Evolutionary conservation across 2,888 invertebrate species (phyloP), one percentile per base, ranked within the genome.

Genomic region (Apodemia duryi): DNA sequence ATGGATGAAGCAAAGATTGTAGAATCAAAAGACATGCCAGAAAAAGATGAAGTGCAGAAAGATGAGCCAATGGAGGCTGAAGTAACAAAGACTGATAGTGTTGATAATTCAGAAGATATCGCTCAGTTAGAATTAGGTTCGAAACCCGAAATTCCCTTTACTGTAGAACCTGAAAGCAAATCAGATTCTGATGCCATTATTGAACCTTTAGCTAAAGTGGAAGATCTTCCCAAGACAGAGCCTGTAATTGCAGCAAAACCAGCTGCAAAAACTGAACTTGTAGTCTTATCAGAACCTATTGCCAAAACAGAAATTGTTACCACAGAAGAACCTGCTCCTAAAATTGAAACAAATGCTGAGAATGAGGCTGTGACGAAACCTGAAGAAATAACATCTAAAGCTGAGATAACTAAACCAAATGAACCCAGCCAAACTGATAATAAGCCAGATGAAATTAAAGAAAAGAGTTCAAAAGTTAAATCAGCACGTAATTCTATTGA

Each of bases 401-500:
- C 13, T 10, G 57, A 63, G 10, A 66, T 41, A 46, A 65, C 28
- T 9, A 52, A 70, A 43, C 65, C 66, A 43, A 13, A 46, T 9
- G 63, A 65, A 52, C 54, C 57, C 11, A 68, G 68, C 49, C 63
- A 67, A 51, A 68, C 68, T 35, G 69, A 68, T 1, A 69, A 72
- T 35, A 72, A 74, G 63, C 67, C 68, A 62, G 60, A 66, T n/a
- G 77, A 77, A 69, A 65, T 35, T 29, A 68, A 68, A 51, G 11
- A 74, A 74, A 61, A 79, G 67, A 76, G 74, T 69, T 74, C 79
- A 0, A 78, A 76, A 61, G 73, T 75, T n/a, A 86, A 87, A 74
- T 83, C 85, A 1, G 77, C 80, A 38, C 78, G 87, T 11, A 82
- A 79, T 65, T 86, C 86, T 0, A 77, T 80, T 0, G 86, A 85